These are phyloP conservation scores for Junco hyemalis DNA, from an alignment of 2,113 vertebrate species.

Conservation along the genomic window DNA sequence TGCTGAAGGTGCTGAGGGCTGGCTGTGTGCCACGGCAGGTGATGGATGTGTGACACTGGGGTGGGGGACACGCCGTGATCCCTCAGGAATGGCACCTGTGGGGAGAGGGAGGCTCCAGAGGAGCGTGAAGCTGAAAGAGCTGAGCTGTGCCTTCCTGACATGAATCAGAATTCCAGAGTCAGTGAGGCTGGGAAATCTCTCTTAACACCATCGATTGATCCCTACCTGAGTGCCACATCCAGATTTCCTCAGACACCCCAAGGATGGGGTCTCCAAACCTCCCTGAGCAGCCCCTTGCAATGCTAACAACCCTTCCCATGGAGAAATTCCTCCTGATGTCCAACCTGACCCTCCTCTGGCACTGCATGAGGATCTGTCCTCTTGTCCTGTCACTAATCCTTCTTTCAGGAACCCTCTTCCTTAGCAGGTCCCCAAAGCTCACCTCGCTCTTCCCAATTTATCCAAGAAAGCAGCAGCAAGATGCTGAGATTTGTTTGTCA, in stretches of 20 bases:
- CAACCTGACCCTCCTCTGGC: neutral
- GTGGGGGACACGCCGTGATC: fast-evolving
- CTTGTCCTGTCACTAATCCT: neutral
- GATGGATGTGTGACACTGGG: fast-evolving
- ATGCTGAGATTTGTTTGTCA: neutral
- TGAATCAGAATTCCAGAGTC: neutral
- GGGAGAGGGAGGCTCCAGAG: neutral
- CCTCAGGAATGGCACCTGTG: neutral
- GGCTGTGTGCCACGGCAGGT: fast-evolving
- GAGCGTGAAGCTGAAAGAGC: neutral
- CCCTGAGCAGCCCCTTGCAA: neutral
- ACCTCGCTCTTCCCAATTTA: neutral
- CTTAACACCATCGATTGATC: fast-evolving
- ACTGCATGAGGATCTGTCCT: neutral
- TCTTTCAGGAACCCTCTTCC: neutral
- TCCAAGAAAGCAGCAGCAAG: neutral
- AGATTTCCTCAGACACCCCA: neutral
- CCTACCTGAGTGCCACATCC: neutral
- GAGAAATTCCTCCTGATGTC: neutral
- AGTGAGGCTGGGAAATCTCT: neutral
- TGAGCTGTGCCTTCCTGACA: fast-evolving
- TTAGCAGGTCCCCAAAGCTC: neutral
- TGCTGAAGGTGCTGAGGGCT: neutral
- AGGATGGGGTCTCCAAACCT: neutral
- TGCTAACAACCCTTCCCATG: neutral